Base-by-base conservation (phyloP, 2,113 vertebrate species). In the Gavia stellata region DNA sequence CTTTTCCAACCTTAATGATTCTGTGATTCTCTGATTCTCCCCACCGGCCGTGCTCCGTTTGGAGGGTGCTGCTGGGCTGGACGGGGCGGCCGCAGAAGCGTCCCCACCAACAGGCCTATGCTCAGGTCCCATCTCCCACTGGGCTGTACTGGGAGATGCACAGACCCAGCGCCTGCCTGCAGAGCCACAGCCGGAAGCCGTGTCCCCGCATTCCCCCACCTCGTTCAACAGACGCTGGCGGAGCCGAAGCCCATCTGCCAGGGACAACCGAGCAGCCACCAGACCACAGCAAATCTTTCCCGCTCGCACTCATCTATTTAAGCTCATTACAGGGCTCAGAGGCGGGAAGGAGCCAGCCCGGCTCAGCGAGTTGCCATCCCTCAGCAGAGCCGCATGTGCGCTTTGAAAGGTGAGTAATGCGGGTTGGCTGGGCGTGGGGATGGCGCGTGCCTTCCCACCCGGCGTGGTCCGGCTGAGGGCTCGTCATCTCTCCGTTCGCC, bases 11-110 rank as follows among this genome's bases (percentile, higher is more conserved):
- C n/a, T n/a, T n/a, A n/a, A n/a, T n/a, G n/a, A n/a, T n/a, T n/a
- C n/a, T n/a, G n/a, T n/a, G n/a, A n/a, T n/a, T n/a, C n/a, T n/a
- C n/a, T n/a, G n/a, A n/a, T n/a, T n/a, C 34, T 72, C 56, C 38
- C 23, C 0, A 0, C 31, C 1, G 2, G 11, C 67, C 3, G 0
- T 7, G n/a, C 40, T 53, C 40, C 56, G 15, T 50, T 38, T 4
- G 17, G 29, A 47, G 40, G 24, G 16, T 23, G 45, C 52, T 63
- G 42, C 59, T 36, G 36, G 0, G 4, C 34, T 18, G 56, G 56
- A 19, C 0, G 2, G 10, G 17, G 18, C 55, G 62, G 36, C 55
- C 2, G 1, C 36, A 75, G 56, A 6, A 47, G n/a, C 3, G 11
- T 73, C 65, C 26, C 34, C 29, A 20, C 38, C 19, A 36, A 5